A percentile compares a stretch with the other conserved stretches of the same genome.
Conservation (phyloP, 2,113 vertebrate species). For the Platichthys stellatus region DNA sequence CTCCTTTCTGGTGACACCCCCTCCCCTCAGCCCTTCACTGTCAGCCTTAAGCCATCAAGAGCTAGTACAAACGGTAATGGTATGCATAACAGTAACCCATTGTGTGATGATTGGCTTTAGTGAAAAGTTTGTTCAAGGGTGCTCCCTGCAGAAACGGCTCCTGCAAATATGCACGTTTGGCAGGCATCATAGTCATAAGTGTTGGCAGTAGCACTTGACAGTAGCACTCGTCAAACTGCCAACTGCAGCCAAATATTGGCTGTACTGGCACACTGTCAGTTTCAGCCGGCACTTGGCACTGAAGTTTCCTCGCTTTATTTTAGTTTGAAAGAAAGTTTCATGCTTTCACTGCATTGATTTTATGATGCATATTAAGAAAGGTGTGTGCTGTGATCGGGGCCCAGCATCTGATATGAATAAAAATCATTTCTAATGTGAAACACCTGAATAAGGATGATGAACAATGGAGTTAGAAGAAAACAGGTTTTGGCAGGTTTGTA, state of each 20-base stretch:
- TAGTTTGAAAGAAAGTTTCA: slow-evolving; percentile 30
- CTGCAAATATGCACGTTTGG: slow-evolving; percentile 23
- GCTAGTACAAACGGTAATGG: not conserved
- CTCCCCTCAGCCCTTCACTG: slow-evolving; percentile 6
- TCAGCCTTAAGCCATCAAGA: slow-evolving; percentile 21
- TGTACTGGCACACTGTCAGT: slow-evolving; percentile 21
- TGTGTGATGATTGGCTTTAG: slow-evolving; percentile 38
- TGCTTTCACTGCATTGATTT: slow-evolving; percentile 11
- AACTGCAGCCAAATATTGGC: slow-evolving; percentile 54
- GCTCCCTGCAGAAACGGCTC: slow-evolving; percentile 22
- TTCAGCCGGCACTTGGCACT: slow-evolving; percentile 30
- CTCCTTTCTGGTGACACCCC: not conserved
- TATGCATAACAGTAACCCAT: slow-evolving; percentile 9
- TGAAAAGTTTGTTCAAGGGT: slow-evolving; percentile 29
- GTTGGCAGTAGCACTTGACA: slow-evolving; percentile 51
- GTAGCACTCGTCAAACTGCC: slow-evolving; percentile 38
- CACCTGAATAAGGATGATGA: too few species aligned
- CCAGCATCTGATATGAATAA: not conserved
- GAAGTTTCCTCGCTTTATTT: slow-evolving; percentile 36
- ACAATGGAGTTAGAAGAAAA: too few species aligned
- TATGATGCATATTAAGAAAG: not conserved
- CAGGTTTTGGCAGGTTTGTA: too few species aligned
- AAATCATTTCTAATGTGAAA: not conserved
- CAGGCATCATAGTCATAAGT: slow-evolving; percentile 22
- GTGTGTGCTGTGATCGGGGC: not conserved